Evolutionary conservation across 1,140 invertebrate genomes (phyloP), one percentile per base, ranked within the genome.

Genomic region (Drosophila pandora): DNA sequence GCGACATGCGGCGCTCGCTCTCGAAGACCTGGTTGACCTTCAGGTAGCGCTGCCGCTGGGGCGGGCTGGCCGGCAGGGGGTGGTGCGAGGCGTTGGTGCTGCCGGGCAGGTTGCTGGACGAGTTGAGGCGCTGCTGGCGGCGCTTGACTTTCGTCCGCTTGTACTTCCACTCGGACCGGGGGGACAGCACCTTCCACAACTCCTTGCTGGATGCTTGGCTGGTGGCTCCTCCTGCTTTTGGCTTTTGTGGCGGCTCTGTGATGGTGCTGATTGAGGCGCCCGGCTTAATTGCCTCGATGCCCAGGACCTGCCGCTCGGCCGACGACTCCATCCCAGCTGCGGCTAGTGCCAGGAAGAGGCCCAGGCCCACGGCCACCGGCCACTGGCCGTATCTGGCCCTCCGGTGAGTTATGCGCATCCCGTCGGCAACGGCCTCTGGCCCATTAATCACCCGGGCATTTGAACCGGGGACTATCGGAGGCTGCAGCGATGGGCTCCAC

Each of bases 21-120:
- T 91, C 90, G 10, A 91, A 91, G 32, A 90, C 90, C 52, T 91
- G 90, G 52, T 91, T 91, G 43, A 91, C 90, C 57, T 91, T 91
- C 43, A 90, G 63, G 64, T 90, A 89, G 25, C 82, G 74, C 55
- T 90, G 82, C 47, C 47, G 79, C 63, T 65, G 30, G 54, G 62
- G 53, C 69, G 72, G n/a, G 56, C 22, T 21, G 12, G n/a, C 25
- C 30, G 23, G 43, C 48, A 28, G 28, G 39, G 13, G 52, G 52
- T 32, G 39, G 12, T 30, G 56, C 12, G 63, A 76, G 52, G 73
- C 45, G 12, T 56, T 62, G 39, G 53, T 53, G n/a, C 70, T 79
- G n/a, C 70, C 80, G 8, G 84, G 82, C 8, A 87, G 47, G 39
- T 87, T 87, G 68, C 83, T 88, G 23, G 79, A 60, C 17, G 83